A percentile compares a stretch with the other conserved stretches of the same genome.
Conservation (phyloP, 2,888 invertebrate species). For the Plagiodera versicolora region DNA sequence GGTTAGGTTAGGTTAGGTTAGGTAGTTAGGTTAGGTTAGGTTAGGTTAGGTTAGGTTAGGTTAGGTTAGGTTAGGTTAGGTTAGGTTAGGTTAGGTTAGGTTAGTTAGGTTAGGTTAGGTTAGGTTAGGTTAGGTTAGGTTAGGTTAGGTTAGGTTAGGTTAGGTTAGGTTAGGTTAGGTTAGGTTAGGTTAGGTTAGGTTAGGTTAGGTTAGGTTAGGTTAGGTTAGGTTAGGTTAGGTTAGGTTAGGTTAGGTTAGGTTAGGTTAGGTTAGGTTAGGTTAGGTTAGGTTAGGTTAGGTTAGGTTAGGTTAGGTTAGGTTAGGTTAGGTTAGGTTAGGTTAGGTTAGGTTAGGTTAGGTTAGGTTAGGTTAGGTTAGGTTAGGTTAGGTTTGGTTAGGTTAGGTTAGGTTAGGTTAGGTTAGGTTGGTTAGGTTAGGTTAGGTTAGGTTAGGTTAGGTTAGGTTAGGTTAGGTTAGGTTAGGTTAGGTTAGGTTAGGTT, state of each 20-base stretch:
- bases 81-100: slow-evolving; percentile 23
- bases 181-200: slow-evolving; percentile 25
- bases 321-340: slow-evolving; percentile 8
- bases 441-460: too few relatives aligned
- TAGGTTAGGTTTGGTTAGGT: slow-evolving; percentile 5
- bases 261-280: slow-evolving; percentile 24
- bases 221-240: slow-evolving; percentile 26
- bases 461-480: slow-evolving; percentile 7
- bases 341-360: slow-evolving; percentile 10
- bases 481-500: slow-evolving; percentile 7
- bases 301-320: slow-evolving; percentile 7
- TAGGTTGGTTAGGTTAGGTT: too few relatives aligned
- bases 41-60: slow-evolving; percentile 28
- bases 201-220: slow-evolving; percentile 25
- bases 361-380: slow-evolving; percentile 9
- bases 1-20: slow-evolving; percentile 4
- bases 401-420: slow-evolving; percentile 3
- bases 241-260: slow-evolving; percentile 30
- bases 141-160: slow-evolving; percentile 21
- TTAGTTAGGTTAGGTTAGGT: slow-evolving; percentile 26
- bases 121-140: slow-evolving; percentile 27
- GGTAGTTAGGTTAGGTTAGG: too few relatives aligned
- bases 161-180: slow-evolving; percentile 21
- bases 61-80: slow-evolving; percentile 29
- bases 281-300: slow-evolving; percentile 8